A percentile compares a stretch with the other conserved stretches of the same genome.
Conservation (phyloP, 2,113 vertebrate genomes). For the Ahaetulla prasina region DNA sequence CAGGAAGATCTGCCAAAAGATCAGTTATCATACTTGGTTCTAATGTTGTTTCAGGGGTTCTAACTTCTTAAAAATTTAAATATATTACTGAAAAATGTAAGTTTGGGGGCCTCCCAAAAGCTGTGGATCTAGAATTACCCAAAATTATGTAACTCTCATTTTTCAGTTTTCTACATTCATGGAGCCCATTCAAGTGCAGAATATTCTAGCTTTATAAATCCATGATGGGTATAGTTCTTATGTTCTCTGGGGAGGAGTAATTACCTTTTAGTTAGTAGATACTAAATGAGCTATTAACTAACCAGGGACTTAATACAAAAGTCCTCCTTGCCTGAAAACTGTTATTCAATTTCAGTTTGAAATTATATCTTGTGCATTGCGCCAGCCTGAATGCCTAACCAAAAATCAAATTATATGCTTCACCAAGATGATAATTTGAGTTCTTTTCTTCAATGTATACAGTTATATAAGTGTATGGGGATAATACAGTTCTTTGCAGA, state of each 20-base stretch:
- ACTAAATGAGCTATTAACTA: not conserved
- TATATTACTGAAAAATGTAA: not conserved
- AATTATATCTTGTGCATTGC: not conserved
- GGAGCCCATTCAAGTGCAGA: not conserved
- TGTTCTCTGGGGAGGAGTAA: not conserved
- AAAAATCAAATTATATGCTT: not conserved
- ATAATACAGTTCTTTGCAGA: not conserved
- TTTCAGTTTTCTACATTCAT: not conserved
- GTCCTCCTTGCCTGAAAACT: not conserved
- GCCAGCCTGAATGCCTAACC: not conserved
- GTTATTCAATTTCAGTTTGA: slow-evolving; percentile 1
- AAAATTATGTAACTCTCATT: not conserved
- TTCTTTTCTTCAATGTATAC: not conserved
- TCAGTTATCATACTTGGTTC: not conserved
- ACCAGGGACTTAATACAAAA: not conserved
- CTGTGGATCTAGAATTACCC: not conserved
- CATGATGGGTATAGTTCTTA: not conserved
- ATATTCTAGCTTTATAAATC: not conserved
- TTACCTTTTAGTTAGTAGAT: not conserved
- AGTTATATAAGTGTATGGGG: not conserved
- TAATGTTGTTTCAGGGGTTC: not conserved
- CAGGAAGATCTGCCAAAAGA: not conserved
- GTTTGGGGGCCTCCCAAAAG: not conserved
- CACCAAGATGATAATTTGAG: not conserved
- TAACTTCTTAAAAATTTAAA: not conserved